These are phyloP conservation scores for Terebella lapidaria DNA, from an alignment of 2,888 invertebrate genomes.

Conservation along the genomic window DNA sequence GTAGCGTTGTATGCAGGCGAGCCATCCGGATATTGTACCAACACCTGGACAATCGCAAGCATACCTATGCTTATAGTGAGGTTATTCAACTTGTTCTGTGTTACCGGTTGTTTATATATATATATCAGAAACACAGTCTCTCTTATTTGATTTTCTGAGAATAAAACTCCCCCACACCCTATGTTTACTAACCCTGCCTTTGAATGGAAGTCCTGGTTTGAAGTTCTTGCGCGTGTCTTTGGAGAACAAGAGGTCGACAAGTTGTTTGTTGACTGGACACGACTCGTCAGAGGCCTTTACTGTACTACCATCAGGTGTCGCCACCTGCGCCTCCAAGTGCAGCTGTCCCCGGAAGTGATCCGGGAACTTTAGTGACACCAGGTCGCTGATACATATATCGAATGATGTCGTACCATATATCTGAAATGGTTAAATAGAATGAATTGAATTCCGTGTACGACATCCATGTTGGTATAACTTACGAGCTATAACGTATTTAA, in stretches of 20 bases:
- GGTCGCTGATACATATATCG: constrained; percentile 17
- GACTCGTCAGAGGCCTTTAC: constrained; percentile 15
- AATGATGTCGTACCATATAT: constrained; percentile 14
- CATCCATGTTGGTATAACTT: background rate
- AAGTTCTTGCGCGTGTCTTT: constrained; percentile 61
- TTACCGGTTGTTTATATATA: too few relatives aligned
- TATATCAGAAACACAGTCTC: too few relatives aligned
- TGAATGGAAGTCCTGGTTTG: constrained; percentile 69
- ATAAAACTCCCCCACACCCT: too few relatives aligned
- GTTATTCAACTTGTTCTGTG: too few relatives aligned
- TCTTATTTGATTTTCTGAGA: too few relatives aligned
- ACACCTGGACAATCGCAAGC: constrained; percentile 28
- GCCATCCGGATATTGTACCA: constrained; percentile 40
- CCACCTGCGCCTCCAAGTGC: constrained; percentile 18
- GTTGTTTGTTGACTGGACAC: constrained; percentile 21
- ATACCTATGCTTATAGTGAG: too few relatives aligned
- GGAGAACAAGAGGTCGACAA: constrained; percentile 59
- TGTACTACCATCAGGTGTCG: constrained; percentile 11
- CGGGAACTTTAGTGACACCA: constrained; percentile 3
- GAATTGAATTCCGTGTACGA: background rate
- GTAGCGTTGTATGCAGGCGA: constrained; percentile 36
- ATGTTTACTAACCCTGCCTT: constrained; percentile 64
- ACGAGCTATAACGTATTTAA: too few relatives aligned
- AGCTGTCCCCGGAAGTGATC: constrained; percentile 23
- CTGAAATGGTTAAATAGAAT: constrained; percentile 4